Evolutionary conservation across 2,113 vertebrate genomes (phyloP).

Genomic region (Corydoras maculifer): DNA sequence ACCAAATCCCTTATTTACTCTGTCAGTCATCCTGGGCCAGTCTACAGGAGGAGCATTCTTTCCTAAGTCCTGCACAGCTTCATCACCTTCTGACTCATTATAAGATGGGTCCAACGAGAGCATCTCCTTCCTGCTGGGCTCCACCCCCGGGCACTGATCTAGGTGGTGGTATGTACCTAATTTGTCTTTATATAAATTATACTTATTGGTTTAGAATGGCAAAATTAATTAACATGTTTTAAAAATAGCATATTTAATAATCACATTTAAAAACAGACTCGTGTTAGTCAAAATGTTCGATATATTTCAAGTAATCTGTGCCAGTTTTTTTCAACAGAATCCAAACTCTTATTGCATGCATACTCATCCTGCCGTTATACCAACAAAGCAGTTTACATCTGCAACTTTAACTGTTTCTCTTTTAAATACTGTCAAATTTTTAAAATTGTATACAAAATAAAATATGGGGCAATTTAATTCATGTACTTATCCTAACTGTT

Average conservation of each 20-base stretch:
- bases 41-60: conserved; percentile 72
- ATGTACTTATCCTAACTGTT: too few relatives aligned
- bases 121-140: conserved; percentile 73
- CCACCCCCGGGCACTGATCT: conserved; percentile 73
- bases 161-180: conserved; percentile 50
- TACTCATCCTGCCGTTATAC: too few relatives aligned
- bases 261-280: too few relatives aligned
- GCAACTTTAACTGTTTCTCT: too few relatives aligned
- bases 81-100: conserved; percentile 86
- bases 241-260: neutral
- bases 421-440: too few relatives aligned
- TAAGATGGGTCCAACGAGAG: conserved; percentile 77
- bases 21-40: conserved; percentile 77
- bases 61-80: conserved; percentile 76
- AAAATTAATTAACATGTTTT: neutral
- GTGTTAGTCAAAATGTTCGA: too few relatives aligned
- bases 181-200: neutral
- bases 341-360: too few relatives aligned
- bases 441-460: too few relatives aligned
- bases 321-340: too few relatives aligned
- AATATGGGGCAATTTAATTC: too few relatives aligned
- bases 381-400: too few relatives aligned
- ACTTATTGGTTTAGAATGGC: neutral
- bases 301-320: too few relatives aligned
- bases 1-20: neutral